phyloP scores from a whole-genome alignment of 2,888 invertebrate species.

The Andrena flavipes region DNA sequence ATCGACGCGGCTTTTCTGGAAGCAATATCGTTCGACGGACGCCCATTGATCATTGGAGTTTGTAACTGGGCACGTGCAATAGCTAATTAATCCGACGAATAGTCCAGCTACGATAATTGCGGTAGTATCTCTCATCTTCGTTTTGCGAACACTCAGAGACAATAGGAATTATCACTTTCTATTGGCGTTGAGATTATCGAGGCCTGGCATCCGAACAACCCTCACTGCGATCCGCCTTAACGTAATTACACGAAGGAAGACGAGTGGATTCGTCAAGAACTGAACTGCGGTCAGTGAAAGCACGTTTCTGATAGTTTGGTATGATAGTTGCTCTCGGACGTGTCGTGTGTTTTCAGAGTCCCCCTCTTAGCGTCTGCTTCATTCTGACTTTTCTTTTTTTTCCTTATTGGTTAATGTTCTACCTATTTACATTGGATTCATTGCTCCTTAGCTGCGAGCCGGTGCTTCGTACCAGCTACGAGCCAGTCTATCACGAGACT shows the following conservation, averaged over 20 bases:
- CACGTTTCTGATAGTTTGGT: conserved; percentile 51
- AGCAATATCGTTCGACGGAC: conserved; percentile 43
- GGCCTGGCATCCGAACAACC: conserved; percentile 12
- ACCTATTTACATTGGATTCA: conserved; percentile 68
- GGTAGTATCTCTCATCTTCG: conserved; percentile 1
- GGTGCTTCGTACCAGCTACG: conserved; percentile 57
- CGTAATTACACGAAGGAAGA: conserved; percentile 54
- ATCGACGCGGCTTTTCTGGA: conserved; percentile 44
- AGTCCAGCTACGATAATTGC: conserved; percentile 3
- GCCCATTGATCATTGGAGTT: conserved; percentile 8
- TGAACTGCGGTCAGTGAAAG: conserved; percentile 47
- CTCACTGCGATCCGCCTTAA: conserved; percentile 35
- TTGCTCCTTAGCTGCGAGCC: conserved; percentile 46
- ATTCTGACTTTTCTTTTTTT: conserved; percentile 28
- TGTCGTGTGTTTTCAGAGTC: conserved; percentile 37
- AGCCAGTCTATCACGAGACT: conserved; percentile 80
- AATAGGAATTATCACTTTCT: conserved; percentile 5
- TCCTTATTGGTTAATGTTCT: conserved; percentile 67
- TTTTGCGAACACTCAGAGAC: conserved; percentile 1
- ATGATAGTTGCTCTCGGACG: conserved; percentile 30
- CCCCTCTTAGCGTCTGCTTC: conserved; percentile 33
- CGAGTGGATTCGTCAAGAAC: conserved; percentile 54
- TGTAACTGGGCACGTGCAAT: not conserved
- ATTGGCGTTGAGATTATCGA: not conserved
- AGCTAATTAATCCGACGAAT: conserved; percentile 8